phyloP scores from a whole-genome alignment of 2,888 invertebrate species.

The Agapostemon virescens region DNA sequence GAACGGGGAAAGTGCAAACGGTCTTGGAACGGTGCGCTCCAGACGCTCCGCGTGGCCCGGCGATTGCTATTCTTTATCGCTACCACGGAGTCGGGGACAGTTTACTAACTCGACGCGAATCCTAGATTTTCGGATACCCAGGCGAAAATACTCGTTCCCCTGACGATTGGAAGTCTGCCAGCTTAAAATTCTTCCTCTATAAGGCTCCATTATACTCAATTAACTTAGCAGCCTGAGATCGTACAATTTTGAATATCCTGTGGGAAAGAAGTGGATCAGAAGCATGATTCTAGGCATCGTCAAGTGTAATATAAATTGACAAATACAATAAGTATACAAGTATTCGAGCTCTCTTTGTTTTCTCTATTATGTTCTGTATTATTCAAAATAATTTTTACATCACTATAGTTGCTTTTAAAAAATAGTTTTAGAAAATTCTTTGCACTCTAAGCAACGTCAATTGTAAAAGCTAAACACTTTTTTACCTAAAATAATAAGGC shows the following conservation, averaged over 20 bases:
- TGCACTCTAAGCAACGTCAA: too few species aligned
- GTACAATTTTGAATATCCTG: neutral
- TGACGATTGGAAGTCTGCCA: neutral
- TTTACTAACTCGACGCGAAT: neutral
- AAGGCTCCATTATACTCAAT: neutral
- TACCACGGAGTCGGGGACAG: neutral
- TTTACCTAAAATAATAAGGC: too few species aligned
- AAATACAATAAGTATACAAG: too few species aligned
- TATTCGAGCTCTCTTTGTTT: too few species aligned
- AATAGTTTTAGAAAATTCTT: too few species aligned
- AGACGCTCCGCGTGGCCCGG: neutral
- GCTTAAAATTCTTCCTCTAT: neutral
- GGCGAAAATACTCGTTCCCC: too few species aligned
- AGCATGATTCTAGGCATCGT: too few species aligned
- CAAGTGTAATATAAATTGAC: too few species aligned
- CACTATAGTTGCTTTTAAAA: too few species aligned
- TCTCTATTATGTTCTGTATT: too few species aligned
- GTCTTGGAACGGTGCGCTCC: conserved; percentile 2
- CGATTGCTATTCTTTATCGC: conserved; percentile 14
- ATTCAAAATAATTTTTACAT: too few species aligned
- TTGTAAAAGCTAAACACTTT: too few species aligned
- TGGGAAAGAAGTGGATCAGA: neutral
- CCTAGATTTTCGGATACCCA: neutral
- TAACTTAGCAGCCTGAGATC: neutral
- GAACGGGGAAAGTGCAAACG: conserved; percentile 29